These are phyloP conservation scores for Amblyjoppa fuscipennis DNA, from an alignment of 2,888 invertebrate species.

Conservation along the genomic window DNA sequence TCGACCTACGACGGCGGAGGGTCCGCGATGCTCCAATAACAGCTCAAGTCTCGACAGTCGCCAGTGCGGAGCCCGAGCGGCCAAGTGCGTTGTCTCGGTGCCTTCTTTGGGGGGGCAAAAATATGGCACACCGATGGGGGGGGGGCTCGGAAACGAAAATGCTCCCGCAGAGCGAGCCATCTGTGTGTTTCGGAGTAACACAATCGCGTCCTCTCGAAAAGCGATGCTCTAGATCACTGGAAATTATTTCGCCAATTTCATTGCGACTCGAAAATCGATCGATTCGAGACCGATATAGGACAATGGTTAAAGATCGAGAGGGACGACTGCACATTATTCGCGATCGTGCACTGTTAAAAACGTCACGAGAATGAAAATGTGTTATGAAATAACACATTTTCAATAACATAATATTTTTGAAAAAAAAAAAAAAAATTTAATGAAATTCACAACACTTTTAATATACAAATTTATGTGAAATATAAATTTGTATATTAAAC, in stretches of 20 bases:
- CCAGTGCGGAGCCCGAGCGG: slow-evolving; percentile 39
- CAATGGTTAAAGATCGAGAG: background rate
- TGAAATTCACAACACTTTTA: too few species aligned
- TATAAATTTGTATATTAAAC: too few species aligned
- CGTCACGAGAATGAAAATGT: too few species aligned
- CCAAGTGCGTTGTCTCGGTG: background rate
- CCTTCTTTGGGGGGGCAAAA: slow-evolving; percentile 52
- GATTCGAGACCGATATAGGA: background rate
- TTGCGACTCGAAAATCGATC: background rate
- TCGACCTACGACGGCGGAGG: slow-evolving; percentile 41
- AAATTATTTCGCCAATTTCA: background rate
- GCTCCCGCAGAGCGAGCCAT: slow-evolving; percentile 66
- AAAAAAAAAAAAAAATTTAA: too few species aligned
- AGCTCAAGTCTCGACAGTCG: slow-evolving; percentile 43
- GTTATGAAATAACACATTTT: too few species aligned
- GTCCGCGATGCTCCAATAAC: slow-evolving; percentile 47
- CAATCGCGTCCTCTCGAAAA: background rate
- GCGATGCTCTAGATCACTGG: background rate
- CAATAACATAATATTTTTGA: too few species aligned
- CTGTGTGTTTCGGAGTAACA: slow-evolving; percentile 46
- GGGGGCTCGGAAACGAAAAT: slow-evolving; percentile 46
- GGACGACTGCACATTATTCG: background rate
- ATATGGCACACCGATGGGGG: slow-evolving; percentile 59
- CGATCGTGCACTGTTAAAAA: background rate
- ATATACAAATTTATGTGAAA: too few species aligned